These are phyloP conservation scores for Oxyscelio sp. DNA, from an alignment of 2,888 invertebrate genomes.

Conservation along the genomic window DNA sequence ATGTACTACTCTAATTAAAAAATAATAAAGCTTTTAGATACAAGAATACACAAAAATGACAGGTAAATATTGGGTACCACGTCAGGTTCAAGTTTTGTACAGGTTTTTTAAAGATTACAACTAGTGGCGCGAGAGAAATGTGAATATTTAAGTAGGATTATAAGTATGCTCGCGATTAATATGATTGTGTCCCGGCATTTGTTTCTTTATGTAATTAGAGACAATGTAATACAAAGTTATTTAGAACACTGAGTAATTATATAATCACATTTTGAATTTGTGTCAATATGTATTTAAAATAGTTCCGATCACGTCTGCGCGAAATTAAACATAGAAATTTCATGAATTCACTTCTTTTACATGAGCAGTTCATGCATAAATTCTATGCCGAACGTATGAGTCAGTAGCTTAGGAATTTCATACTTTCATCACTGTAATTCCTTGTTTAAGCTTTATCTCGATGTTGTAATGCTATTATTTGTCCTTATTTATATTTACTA, in stretches of 20 bases:
- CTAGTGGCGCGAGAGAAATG: background rate
- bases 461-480: conserved; percentile 6
- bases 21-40: too few relatives aligned
- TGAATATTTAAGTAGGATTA: conserved; percentile 8
- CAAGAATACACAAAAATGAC: conserved; percentile 89
- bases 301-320: conserved; percentile 13
- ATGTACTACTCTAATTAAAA: too few relatives aligned
- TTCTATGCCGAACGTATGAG: conserved; percentile 19
- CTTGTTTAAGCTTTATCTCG: conserved; percentile 36
- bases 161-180: background rate
- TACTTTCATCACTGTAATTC: conserved; percentile 50
- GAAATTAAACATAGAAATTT: conserved; percentile 48
- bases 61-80: conserved; percentile 77
- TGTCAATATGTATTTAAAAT: conserved; percentile 46
- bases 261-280: conserved; percentile 33
- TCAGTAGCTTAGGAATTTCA: conserved; percentile 36
- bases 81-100: background rate
- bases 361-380: conserved; percentile 30
- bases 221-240: conserved; percentile 31
- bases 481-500: conserved; percentile 8
- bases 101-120: background rate
- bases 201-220: conserved; percentile 37
- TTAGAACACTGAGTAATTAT: conserved; percentile 38
- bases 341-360: conserved; percentile 30
- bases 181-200: conserved; percentile 19